Evolutionary conservation across 1,140 invertebrate species (phyloP).

Genomic region (Venustaconcha ellipsiformis): DNA sequence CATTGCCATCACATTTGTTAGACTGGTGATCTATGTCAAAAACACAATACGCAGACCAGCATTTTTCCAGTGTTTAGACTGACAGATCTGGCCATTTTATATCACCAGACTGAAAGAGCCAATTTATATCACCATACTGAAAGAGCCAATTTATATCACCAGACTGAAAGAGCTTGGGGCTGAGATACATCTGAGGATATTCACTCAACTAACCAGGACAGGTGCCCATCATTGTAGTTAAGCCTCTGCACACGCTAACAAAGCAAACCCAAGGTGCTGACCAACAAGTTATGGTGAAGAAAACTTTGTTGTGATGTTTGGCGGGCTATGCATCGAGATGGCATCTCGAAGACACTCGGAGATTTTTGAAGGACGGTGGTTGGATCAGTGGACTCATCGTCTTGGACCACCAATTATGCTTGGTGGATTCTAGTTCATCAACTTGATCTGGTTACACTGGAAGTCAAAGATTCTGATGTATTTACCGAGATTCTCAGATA

Average conservation of each 20-base stretch:
- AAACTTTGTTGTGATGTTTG: slow-evolving; percentile 38
- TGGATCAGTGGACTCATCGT: slow-evolving; percentile 37
- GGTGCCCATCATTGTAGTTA: slow-evolving; percentile 30
- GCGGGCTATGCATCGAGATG: slow-evolving; percentile 30
- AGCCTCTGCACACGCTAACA: slow-evolving; percentile 17
- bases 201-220: slow-evolving; percentile 14
- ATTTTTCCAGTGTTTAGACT: too few relatives aligned
- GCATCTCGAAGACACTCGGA: slow-evolving; percentile 39
- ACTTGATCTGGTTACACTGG: slow-evolving; percentile 22
- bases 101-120: too few relatives aligned
- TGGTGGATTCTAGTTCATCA: slow-evolving; percentile 40
- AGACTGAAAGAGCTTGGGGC: too few relatives aligned
- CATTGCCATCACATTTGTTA: too few relatives aligned
- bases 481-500: slow-evolving; percentile 7
- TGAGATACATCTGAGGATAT: too few relatives aligned
- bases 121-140: too few relatives aligned
- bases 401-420: slow-evolving; percentile 38
- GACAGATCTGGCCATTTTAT: too few relatives aligned
- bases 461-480: neutral
- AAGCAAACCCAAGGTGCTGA: slow-evolving; percentile 45
- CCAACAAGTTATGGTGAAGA: slow-evolving; percentile 45
- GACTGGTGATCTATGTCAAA: too few relatives aligned
- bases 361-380: slow-evolving; percentile 38
- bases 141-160: too few relatives aligned
- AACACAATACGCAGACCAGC: too few relatives aligned